These are phyloP conservation scores for Halictus rubicundus DNA, from an alignment of 1,140 invertebrate species.

Conservation along the genomic window DNA sequence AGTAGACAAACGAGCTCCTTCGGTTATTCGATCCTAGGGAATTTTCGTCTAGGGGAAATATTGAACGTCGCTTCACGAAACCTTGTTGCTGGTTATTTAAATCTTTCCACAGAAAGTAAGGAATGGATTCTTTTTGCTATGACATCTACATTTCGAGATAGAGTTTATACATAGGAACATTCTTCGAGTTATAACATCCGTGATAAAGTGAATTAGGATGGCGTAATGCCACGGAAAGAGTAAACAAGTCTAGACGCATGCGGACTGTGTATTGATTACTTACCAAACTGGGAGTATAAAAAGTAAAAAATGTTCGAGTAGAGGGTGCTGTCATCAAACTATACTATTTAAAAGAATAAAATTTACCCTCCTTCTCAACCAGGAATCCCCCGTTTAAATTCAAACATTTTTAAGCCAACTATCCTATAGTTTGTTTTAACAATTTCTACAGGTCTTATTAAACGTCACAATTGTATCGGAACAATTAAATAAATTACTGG, in stretches of 20 bases:
- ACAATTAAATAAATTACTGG: too few species aligned
- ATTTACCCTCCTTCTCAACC: neutral
- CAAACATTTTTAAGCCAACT: neutral
- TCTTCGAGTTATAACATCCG: neutral
- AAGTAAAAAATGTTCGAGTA: constrained; percentile 29
- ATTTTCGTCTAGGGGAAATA: neutral
- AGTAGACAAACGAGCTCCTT: neutral
- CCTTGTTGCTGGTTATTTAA: neutral
- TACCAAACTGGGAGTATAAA: constrained; percentile 21
- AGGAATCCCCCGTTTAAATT: neutral
- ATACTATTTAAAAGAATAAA: neutral
- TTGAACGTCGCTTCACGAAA: neutral
- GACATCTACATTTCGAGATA: too few species aligned
- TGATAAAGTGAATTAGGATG: constrained; percentile 27
- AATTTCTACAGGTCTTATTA: neutral
- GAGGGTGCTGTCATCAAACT: neutral
- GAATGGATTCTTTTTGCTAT: neutral
- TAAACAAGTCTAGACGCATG: constrained; percentile 59
- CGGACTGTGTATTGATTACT: constrained; percentile 56
- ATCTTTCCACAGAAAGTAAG: neutral
- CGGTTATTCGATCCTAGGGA: neutral
- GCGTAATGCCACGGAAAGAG: constrained; percentile 37
- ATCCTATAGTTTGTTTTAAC: too few species aligned
- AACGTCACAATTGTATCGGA: too few species aligned
- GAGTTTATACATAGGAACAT: neutral